Evolutionary conservation across 2,797 vertebrate genomes (phyloP).

Genomic region (Acropternis orthonyx): DNA sequence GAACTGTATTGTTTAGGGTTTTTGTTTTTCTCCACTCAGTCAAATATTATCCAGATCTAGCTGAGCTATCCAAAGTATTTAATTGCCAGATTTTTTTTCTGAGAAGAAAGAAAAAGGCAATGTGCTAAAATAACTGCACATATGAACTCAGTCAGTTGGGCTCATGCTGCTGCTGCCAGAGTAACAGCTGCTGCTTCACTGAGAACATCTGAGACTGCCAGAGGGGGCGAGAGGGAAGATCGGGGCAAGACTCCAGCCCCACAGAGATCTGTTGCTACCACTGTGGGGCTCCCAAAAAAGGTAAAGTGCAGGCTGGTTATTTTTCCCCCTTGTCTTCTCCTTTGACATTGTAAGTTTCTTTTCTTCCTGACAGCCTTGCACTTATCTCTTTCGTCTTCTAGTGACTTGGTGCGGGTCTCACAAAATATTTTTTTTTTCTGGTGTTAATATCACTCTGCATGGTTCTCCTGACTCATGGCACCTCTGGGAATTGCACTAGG

Average conservation of each 20-base stretch:
- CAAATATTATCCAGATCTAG: neutral
- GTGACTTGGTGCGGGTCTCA: neutral
- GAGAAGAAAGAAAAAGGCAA: neutral
- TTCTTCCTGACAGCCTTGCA: neutral
- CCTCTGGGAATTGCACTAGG: neutral
- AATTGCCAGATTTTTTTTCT: neutral
- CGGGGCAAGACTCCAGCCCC: neutral
- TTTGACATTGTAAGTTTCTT: neutral
- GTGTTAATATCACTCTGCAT: neutral
- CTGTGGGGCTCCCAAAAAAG: neutral
- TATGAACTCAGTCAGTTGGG: slow-evolving; percentile 16
- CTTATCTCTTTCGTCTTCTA: neutral
- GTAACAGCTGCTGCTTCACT: slow-evolving; percentile 21
- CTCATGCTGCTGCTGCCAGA: slow-evolving; percentile 4
- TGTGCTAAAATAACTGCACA: slow-evolving; percentile 5
- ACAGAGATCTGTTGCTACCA: neutral
- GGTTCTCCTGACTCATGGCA: neutral
- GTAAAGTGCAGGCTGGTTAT: neutral
- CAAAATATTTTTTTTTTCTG: neutral
- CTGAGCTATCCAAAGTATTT: slow-evolving; percentile 14
- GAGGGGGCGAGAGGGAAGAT: neutral
- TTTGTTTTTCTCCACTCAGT: neutral
- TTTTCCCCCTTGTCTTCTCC: neutral
- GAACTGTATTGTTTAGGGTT: neutral
- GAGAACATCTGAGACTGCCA: neutral